These are phyloP conservation scores for Hepsetus odoe DNA, from an alignment of 2,113 vertebrate species.

Conservation along the genomic window DNA sequence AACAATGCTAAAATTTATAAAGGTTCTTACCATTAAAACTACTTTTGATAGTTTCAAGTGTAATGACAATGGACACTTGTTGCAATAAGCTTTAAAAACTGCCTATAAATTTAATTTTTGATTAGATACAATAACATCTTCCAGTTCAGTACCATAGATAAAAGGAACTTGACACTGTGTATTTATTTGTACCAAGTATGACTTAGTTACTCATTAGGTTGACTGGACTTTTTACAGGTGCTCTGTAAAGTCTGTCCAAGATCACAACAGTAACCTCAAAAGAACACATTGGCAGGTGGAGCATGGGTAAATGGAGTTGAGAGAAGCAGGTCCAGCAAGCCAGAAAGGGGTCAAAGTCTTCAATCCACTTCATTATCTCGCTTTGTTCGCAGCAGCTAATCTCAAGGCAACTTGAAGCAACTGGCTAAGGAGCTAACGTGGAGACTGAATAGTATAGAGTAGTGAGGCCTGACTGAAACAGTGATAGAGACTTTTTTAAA, in stretches of 20 bases:
- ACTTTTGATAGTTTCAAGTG: too few species aligned
- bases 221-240: too few species aligned
- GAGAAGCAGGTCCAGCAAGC: not conserved
- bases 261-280: not conserved
- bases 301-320: not conserved
- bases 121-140: too few species aligned
- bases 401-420: conserved; percentile 27
- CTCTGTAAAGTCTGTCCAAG: not conserved
- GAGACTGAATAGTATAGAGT: conserved; percentile 10
- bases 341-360: conserved; percentile 3
- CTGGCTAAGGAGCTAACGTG: conserved; percentile 4
- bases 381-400: conserved; percentile 24
- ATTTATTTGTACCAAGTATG: too few species aligned
- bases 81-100: too few species aligned
- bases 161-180: too few species aligned
- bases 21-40: too few species aligned
- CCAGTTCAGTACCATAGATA: too few species aligned
- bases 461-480: conserved; percentile 27
- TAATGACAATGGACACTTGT: too few species aligned
- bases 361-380: conserved; percentile 39
- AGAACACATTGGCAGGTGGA: not conserved
- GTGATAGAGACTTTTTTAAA: conserved; percentile 8
- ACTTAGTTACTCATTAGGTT: too few species aligned
- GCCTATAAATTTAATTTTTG: too few species aligned
- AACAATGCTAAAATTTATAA: too few species aligned